Evolutionary conservation across 2,797 vertebrate genomes (phyloP).

Genomic region (Syngnathus rostellatus): DNA sequence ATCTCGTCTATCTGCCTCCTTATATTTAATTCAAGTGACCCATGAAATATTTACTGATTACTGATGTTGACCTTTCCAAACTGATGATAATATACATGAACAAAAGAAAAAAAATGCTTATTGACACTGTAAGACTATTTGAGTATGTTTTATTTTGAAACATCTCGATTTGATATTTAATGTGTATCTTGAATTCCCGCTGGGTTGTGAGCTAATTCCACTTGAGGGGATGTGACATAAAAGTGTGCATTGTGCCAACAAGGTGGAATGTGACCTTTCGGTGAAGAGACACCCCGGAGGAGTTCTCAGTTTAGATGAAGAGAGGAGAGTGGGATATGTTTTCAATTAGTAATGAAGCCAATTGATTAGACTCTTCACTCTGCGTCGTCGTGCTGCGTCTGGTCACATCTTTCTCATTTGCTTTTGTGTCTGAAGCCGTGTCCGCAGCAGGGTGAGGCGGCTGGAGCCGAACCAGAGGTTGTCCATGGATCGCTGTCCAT

Average conservation of each 20-base stretch:
- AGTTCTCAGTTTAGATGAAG: constrained; percentile 47
- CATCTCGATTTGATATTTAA: background rate
- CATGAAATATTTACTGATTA: background rate
- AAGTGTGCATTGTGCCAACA: constrained; percentile 11
- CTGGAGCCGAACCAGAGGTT: constrained; percentile 28
- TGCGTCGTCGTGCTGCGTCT: constrained; percentile 19
- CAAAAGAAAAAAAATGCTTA: background rate
- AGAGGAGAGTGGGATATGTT: constrained; percentile 27
- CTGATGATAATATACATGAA: background rate
- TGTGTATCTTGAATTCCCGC: background rate
- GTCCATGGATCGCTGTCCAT: constrained; percentile 57
- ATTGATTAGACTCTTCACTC: constrained; percentile 56
- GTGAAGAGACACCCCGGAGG: constrained; percentile 37
- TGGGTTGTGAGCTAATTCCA: background rate
- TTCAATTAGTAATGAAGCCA: constrained; percentile 66
- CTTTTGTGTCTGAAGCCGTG: constrained; percentile 21
- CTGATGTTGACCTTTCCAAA: background rate
- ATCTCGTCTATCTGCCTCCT: background rate
- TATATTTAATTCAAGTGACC: background rate
- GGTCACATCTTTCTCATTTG: constrained; percentile 28
- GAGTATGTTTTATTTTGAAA: background rate
- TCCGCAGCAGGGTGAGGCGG: constrained; percentile 21
- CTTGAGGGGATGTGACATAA: constrained; percentile 18
- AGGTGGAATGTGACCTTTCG: constrained; percentile 54
- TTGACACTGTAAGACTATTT: background rate